Conservation (phyloP, 2,888 invertebrate species). For the Thecophora atra region DNA sequence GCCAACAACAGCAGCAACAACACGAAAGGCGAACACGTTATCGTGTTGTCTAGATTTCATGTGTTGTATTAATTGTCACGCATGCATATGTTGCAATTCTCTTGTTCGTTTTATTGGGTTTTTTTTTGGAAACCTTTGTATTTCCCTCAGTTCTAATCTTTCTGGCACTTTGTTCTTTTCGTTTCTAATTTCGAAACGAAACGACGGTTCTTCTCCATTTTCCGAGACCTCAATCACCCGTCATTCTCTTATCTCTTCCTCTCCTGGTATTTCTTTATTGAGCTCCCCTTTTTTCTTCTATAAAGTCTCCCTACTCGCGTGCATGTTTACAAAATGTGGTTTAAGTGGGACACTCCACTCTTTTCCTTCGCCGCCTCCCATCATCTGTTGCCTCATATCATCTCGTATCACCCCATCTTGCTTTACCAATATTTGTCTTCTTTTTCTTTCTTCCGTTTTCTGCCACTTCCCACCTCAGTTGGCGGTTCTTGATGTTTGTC, state of each 20-base stretch:
- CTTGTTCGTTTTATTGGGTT: not conserved
- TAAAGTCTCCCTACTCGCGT: too few species aligned
- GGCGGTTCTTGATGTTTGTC: not conserved
- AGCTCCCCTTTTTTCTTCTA: too few species aligned
- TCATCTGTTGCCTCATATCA: not conserved
- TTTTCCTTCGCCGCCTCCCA: not conserved
- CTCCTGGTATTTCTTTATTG: too few species aligned
- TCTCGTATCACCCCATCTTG: not conserved
- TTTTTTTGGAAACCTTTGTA: not conserved
- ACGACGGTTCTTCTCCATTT: not conserved
- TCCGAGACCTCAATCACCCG: not conserved
- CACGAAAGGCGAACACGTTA: conserved; percentile 12
- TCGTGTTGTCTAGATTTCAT: conserved; percentile 16
- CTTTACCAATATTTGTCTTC: conserved; percentile 29
- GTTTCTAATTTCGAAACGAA: too few species aligned
- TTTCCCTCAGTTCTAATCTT: not conserved
- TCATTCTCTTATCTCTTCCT: too few species aligned
- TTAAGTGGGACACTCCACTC: conserved; percentile 8
- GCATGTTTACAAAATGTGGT: not conserved
- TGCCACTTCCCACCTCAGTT: not conserved
- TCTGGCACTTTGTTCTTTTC: too few species aligned
- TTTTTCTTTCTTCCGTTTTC: not conserved
- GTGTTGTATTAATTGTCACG: conserved; percentile 29
- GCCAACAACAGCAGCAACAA: not conserved
- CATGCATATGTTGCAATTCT: conserved; percentile 4